Evolutionary conservation across 2,888 invertebrate genomes (phyloP), one percentile per base, ranked within the genome.

Genomic region (Heterodera filipjevi): DNA sequence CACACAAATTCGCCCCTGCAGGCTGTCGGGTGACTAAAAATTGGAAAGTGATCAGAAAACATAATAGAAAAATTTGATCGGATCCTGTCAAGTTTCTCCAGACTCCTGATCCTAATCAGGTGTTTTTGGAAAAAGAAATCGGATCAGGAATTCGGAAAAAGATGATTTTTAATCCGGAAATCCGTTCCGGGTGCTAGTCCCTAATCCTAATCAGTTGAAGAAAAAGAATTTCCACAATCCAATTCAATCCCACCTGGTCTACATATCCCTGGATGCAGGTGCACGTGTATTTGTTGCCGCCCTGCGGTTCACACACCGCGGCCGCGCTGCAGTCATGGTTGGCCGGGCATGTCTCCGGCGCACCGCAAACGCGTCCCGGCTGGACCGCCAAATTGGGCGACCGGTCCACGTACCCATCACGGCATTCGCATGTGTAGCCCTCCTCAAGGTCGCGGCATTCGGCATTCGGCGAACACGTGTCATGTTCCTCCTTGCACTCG

Each of bases 401-500:
- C 3, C 86, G 82, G 82, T 89, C 89, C 32, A 89, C 81, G 70
- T 85, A 88, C 35, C 89, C 89, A 33, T 87, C 86, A 74, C 84
- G 84, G 83, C 89, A 89, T 79, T 89, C 89, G 80, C 89, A 89
- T 14, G 87, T 88, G 81, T 89, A 89, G 39, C 89, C 87, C 44
- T 86, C 87, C 80, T 89, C 88, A 49, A 89, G 81, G 70, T 89
- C 89, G 19, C 89, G 84, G 71, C 89, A 89, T 30, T 87, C 86
- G 10, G 89, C 89, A 39, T 89, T 84, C n/a, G 83, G 79, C n/a
- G 84, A 83, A 81, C 89, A 89, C 1, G 87, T 89, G 77, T 89
- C 87, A 32, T 85, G 82, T 35, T 82, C 83, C 53, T 83, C 81
- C 32, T 80, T 77, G 76, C 89, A 89, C 78, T 89, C 89, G 76